These are phyloP conservation scores for Athalia rosae DNA, from an alignment of 2,888 invertebrate species.

Conservation along the genomic window DNA sequence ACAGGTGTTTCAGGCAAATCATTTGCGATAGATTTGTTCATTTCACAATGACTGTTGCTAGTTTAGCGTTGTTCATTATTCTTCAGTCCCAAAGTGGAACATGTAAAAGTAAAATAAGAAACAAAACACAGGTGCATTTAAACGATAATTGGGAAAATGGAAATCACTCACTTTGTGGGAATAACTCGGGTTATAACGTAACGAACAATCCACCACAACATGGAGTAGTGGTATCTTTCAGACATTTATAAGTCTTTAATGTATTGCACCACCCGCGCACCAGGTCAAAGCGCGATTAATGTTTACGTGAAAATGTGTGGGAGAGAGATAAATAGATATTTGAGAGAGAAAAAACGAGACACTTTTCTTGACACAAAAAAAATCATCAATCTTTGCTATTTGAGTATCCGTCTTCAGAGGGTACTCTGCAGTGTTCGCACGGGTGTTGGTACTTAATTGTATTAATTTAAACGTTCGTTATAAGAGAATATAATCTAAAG, in stretches of 20 bases:
- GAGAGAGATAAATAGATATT: background rate
- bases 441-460: too few species aligned
- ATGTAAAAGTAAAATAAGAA: slow-evolving; percentile 20
- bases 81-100: background rate
- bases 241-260: slow-evolving; percentile 61
- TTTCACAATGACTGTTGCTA: background rate
- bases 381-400: too few species aligned
- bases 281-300: slow-evolving; percentile 39
- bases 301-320: background rate
- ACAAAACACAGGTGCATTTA: slow-evolving; percentile 16
- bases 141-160: background rate
- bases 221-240: slow-evolving; percentile 68
- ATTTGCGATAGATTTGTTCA: background rate
- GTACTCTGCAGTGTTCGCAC: too few species aligned
- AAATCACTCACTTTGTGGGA: slow-evolving; percentile 13
- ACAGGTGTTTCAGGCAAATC: background rate
- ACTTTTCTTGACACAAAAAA: background rate
- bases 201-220: slow-evolving; percentile 71
- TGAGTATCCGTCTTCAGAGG: too few species aligned
- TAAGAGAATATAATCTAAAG: slow-evolving; percentile 57
- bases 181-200: slow-evolving; percentile 30
- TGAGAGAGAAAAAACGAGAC: background rate
- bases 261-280: slow-evolving; percentile 44
- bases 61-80: background rate
- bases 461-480: slow-evolving; percentile 24